Base-by-base conservation (phyloP, 2,888 invertebrate species). In the Acheta domesticus region DNA sequence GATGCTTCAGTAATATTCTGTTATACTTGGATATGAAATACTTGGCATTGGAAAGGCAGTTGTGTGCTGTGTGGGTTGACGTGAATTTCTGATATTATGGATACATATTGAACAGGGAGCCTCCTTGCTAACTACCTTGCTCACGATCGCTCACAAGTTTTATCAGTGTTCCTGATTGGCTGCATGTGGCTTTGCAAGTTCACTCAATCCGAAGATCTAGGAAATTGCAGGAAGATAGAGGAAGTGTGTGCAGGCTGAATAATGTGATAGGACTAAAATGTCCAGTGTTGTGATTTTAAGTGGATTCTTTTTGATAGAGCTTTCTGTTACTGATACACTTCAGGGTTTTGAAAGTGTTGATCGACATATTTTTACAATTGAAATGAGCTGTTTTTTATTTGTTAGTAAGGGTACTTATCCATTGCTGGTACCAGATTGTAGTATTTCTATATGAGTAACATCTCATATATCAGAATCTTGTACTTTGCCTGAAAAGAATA, bases 81-180 rank as follows among this genome's bases (percentile, higher is more conserved):
- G 14, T n/a, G n/a, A 62, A n/a, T 62, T 62, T 62, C n/a, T 62
- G 14, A 19, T 62, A n/a, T 62, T 19, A 62, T 62, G 62, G n/a
- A 62, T 62, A 62, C 62, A 62, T 62, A 62, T 62, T 62, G 62
- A 62, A 62, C 62, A 62, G 62, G 62, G 62, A 62, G 14, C n/a
- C 62, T 62, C 62, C n/a, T n/a, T n/a, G 62, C 62, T 62, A 62
- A 62, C 62, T 62, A 62, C 62, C n/a, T 62, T 62, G 62, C 62
- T 62, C 62, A 19, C 1, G 14, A 62, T 19, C 16, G n/a, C n/a
- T 62, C 16, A 62, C 14, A 19, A n/a, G n/a, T 62, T 62, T 62
- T 14, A n/a, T 62, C 62, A 62, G 62, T 62, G 62, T 62, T 62
- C 62, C 62, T 62, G 14, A 62, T 62, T 62, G 62, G 62, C 62